These are phyloP conservation scores for Scatophagus argus DNA, from an alignment of 2,113 vertebrate species.

Conservation along the genomic window DNA sequence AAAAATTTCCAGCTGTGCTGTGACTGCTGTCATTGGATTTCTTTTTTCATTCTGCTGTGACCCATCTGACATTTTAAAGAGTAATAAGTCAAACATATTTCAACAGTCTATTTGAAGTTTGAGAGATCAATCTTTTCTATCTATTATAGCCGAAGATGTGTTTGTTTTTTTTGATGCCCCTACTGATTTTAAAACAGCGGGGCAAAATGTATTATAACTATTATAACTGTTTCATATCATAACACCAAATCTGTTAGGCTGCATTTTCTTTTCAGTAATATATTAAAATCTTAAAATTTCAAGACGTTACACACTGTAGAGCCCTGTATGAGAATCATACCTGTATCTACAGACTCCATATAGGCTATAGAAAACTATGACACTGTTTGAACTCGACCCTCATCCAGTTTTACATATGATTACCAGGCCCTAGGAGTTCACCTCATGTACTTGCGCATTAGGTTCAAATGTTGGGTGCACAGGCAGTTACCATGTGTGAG, in stretches of 20 bases:
- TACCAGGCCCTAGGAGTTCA: slow-evolving; percentile 38
- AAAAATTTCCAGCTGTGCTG: not conserved
- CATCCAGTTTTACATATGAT: slow-evolving; percentile 25
- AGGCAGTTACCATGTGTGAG: slow-evolving; percentile 51
- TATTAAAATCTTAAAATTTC: too few relatives aligned
- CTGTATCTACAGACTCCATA: not conserved
- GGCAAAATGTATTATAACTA: not conserved
- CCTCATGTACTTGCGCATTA: slow-evolving; percentile 56
- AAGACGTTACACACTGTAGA: too few relatives aligned
- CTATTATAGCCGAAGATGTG: too few relatives aligned
- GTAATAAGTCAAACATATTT: not conserved
- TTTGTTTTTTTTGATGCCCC: not conserved
- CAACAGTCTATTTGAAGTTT: not conserved
- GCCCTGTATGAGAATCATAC: not conserved
- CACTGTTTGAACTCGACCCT: slow-evolving; percentile 28
- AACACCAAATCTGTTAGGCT: not conserved
- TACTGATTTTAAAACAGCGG: not conserved
- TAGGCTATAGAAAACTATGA: slow-evolving; percentile 1
- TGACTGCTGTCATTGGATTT: not conserved
- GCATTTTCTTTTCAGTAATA: slow-evolving; percentile 6
- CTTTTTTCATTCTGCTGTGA: not conserved
- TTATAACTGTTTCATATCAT: not conserved
- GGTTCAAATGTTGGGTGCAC: slow-evolving; percentile 63
- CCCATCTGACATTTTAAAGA: not conserved
- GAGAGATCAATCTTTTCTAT: not conserved